Percentiles rank a stretch among this genome's conserved stretches.
Evolutionary conservation across 2,113 vertebrate species (phyloP).

Genomic region (Spea bombifrons): DNA sequence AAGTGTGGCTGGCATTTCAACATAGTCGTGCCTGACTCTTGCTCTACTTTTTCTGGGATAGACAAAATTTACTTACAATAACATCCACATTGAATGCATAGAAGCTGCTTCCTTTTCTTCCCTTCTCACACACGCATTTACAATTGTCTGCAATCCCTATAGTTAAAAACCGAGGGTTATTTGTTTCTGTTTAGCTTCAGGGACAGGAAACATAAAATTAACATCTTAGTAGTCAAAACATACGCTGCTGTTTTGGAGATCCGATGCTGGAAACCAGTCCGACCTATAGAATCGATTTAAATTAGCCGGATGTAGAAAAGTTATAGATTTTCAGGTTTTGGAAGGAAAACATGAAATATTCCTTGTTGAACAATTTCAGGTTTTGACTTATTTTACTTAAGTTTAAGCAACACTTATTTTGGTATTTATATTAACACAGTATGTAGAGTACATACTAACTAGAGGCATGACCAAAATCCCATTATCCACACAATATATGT

Average conservation of each 20-base stretch:
- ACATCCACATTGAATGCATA: no score
- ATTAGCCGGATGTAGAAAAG: not conserved
- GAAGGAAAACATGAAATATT: not conserved
- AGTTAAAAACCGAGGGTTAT: constrained; percentile 44
- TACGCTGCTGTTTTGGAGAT: constrained; percentile 14
- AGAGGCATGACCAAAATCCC: not conserved
- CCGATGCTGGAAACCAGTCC: not conserved
- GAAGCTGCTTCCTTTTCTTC: constrained; percentile 38
- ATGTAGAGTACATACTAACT: not conserved
- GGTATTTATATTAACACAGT: not conserved
- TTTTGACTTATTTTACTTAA: not conserved
- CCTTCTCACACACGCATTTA: no score
- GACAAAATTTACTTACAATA: no score
- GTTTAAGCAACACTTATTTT: constrained; percentile 5
- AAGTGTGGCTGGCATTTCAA: no score
- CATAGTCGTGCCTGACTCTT: no score
- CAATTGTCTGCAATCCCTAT: no score
- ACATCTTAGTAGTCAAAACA: constrained; percentile 45
- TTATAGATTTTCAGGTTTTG: not conserved
- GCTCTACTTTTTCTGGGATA: no score
- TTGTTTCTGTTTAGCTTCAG: constrained; percentile 51
- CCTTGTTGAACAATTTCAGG: no score
- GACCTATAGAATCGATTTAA: not conserved
- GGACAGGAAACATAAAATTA: constrained; percentile 69
- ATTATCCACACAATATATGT: not conserved